Conservation (phyloP, 1,140 invertebrate genomes). For the Copidosoma floridanum region DNA sequence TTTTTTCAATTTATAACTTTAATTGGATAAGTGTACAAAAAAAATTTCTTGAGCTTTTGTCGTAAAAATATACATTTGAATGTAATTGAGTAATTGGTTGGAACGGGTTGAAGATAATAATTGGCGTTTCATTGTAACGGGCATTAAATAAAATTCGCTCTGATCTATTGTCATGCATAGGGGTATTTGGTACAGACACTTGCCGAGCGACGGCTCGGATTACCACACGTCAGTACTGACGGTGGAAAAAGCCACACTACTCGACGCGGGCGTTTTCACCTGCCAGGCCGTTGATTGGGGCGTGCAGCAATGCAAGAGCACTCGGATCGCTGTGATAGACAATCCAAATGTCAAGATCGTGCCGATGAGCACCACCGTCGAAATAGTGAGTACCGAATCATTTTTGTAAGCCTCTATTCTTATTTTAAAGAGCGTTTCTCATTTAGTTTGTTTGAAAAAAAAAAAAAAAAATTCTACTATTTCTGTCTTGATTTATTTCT, state of each 20-base stretch:
- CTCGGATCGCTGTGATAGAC: constrained; percentile 65
- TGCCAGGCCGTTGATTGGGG: constrained; percentile 72
- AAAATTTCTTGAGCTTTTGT: too few species aligned
- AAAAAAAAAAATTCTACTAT: too few species aligned
- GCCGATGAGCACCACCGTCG: constrained; percentile 71
- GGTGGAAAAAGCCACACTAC: constrained; percentile 64
- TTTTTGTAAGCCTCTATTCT: background rate
- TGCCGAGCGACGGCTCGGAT: constrained; percentile 64
- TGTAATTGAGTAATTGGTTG: too few species aligned
- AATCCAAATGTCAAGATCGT: constrained; percentile 69
- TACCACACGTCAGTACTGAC: constrained; percentile 68
- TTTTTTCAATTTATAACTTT: too few species aligned
- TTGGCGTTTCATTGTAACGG: too few species aligned
- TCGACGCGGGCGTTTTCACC: constrained; percentile 72
- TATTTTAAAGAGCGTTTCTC: background rate
- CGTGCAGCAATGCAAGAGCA: constrained; percentile 70
- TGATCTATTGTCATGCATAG: too few species aligned
- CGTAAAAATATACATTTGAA: too few species aligned
- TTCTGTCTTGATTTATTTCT: too few species aligned
- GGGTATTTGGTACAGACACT: constrained; percentile 50
- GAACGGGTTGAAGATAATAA: too few species aligned
- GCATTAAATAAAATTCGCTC: too few species aligned
- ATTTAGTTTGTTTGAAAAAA: too few species aligned
- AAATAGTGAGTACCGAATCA: constrained; percentile 59
- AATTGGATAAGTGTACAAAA: too few species aligned